Conservation (phyloP, 2,113 vertebrate genomes). For the Pangasianodon hypophthalmus region DNA sequence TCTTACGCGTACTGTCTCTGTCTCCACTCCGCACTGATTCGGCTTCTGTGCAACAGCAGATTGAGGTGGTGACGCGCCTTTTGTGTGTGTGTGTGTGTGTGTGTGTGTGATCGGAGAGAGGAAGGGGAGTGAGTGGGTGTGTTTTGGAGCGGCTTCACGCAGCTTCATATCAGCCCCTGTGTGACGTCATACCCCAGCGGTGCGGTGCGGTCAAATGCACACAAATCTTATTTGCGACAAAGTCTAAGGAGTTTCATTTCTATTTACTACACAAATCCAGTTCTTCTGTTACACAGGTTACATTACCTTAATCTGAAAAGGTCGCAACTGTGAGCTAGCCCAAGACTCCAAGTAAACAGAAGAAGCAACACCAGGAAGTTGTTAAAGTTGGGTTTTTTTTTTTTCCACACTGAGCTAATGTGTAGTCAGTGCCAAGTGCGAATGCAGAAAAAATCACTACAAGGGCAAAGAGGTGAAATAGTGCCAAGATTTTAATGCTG, state of each 20-base stretch:
- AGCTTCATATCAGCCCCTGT: not conserved
- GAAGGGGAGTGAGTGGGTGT: conserved; percentile 26
- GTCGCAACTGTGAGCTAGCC: not conserved
- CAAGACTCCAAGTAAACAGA: not conserved
- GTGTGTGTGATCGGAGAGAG: not conserved
- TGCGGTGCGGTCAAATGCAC: not conserved
- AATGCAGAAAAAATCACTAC: not conserved
- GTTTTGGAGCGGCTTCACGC: not conserved
- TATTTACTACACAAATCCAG: not conserved
- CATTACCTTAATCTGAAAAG: not conserved
- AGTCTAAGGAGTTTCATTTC: not conserved
- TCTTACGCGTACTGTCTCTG: not conserved
- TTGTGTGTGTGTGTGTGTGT: conserved; percentile 23
- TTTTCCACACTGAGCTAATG: not conserved
- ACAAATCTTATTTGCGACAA: not conserved
- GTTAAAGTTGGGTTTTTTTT: not conserved
- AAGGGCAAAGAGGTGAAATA: not conserved
- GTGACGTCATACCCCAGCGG: conserved; percentile 16
- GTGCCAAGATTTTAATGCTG: not conserved
- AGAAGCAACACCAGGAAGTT: not conserved
- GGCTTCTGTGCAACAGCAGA: not conserved
- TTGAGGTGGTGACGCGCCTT: conserved; percentile 8
- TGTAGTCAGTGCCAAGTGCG: not conserved
- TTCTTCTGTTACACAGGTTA: not conserved
- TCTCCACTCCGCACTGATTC: not conserved